Percentiles rank a stretch among this genome's conserved stretches.
Evolutionary conservation across 2,797 vertebrate genomes (phyloP).

Genomic region (Thripadectes ignobilis): DNA sequence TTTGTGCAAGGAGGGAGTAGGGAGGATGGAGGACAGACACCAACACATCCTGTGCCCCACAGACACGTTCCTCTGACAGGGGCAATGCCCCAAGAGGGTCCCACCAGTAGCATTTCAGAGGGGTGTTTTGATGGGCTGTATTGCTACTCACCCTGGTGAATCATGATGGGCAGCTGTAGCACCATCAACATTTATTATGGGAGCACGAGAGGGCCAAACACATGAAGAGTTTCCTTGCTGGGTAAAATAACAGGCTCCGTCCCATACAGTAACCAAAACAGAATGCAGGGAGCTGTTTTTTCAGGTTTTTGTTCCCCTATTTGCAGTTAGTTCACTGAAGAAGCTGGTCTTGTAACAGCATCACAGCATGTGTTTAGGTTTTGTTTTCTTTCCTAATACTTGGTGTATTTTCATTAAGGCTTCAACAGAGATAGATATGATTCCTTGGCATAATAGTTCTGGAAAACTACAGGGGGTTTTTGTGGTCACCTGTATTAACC

Average conservation of each 20-base stretch:
- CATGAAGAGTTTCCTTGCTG: neutral
- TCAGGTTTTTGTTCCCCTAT: neutral
- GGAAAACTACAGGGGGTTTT: neutral
- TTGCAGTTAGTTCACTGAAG: neutral
- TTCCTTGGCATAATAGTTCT: neutral
- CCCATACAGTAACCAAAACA: neutral
- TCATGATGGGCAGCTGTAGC: neutral
- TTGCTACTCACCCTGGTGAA: fast-evolving
- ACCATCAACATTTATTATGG: neutral
- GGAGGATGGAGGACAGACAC: neutral
- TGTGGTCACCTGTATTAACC: neutral
- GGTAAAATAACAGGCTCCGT: neutral
- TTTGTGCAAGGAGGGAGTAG: neutral
- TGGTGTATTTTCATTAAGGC: neutral
- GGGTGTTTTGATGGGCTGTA: neutral
- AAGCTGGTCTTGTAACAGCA: neutral
- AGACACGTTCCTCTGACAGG: neutral
- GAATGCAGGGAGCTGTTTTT: neutral
- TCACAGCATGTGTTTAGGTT: neutral
- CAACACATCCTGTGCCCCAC: neutral
- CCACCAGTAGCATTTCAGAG: neutral
- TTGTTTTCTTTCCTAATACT: neutral
- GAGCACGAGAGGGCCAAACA: neutral
- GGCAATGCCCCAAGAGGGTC: fast-evolving
- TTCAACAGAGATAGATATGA: neutral